Percentiles rank a stretch among this genome's conserved stretches.
Evolutionary conservation across 2,797 vertebrate species (phyloP).

Genomic region (Phyllotis vaccarum): DNA sequence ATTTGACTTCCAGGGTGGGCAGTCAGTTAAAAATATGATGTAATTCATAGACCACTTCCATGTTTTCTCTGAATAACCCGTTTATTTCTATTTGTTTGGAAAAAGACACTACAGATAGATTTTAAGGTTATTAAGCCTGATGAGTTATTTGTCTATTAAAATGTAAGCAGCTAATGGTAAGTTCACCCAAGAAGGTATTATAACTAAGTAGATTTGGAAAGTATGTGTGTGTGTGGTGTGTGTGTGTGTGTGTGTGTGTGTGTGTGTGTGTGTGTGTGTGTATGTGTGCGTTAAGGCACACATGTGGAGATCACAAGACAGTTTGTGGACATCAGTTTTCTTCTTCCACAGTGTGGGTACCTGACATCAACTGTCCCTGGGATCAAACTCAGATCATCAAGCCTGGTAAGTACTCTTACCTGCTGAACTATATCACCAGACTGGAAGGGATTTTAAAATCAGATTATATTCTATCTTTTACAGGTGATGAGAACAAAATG

Average conservation of each 20-base stretch:
- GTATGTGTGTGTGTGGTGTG: background rate
- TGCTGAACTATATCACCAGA: background rate
- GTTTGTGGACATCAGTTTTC: background rate
- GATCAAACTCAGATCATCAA: background rate
- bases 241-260: background rate
- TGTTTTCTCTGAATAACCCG: conserved; percentile 23
- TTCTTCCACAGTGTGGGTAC: background rate
- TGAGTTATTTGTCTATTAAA: conserved; percentile 19
- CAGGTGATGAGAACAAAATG: conserved; percentile 10
- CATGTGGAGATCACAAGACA: background rate
- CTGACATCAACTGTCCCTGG: too few species aligned
- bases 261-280: background rate
- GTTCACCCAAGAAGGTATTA: background rate
- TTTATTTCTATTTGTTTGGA: conserved; percentile 27
- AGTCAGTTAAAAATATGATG: background rate
- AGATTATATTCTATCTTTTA: background rate
- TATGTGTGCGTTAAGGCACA: background rate
- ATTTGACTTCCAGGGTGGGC: background rate
- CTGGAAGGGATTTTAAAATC: background rate
- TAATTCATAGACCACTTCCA: background rate
- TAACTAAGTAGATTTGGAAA: background rate
- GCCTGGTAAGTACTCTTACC: background rate
- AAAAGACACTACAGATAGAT: conserved; percentile 12
- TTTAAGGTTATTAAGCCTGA: conserved; percentile 30
- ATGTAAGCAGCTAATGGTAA: background rate